Conservation (phyloP, 2,888 invertebrate genomes). For the Caenorhabditis sinica region DNA sequence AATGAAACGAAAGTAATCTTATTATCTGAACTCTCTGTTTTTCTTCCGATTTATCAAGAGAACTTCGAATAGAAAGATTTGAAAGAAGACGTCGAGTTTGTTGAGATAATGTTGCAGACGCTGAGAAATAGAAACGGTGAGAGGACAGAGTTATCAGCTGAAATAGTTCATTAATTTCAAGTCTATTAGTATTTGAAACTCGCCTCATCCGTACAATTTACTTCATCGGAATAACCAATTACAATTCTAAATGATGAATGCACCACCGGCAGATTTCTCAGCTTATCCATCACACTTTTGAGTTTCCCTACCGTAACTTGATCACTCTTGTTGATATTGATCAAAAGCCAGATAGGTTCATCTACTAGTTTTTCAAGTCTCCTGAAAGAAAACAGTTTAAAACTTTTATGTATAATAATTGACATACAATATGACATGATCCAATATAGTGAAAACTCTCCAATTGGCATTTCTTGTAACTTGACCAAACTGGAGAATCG, state of each 20-base stretch:
- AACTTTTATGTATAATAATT: not conserved
- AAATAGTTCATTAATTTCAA: not conserved
- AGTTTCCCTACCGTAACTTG: slow-evolving; percentile 18
- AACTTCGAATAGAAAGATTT: slow-evolving; percentile 29
- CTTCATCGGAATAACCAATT: slow-evolving; percentile 51
- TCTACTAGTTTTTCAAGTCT: slow-evolving; percentile 56
- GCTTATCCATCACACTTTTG: slow-evolving; percentile 38
- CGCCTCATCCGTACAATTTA: slow-evolving; percentile 36
- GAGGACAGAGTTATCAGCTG: slow-evolving; percentile 44
- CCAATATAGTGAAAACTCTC: slow-evolving; percentile 54
- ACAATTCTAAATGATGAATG: slow-evolving; percentile 59
- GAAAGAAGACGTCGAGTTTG: slow-evolving; percentile 35
- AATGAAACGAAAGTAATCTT: slow-evolving; percentile 47
- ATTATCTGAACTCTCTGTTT: slow-evolving; percentile 55
- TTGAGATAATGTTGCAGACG: slow-evolving; percentile 37
- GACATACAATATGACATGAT: slow-evolving; percentile 42
- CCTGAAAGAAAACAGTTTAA: slow-evolving; percentile 30
- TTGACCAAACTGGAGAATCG: slow-evolving; percentile 53
- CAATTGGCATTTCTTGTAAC: slow-evolving; percentile 49
- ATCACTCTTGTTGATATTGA: slow-evolving; percentile 43
- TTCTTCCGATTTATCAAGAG: slow-evolving; percentile 57
- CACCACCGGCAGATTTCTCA: slow-evolving; percentile 30
- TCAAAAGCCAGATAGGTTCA: slow-evolving; percentile 54
- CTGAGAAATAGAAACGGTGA: slow-evolving; percentile 53
- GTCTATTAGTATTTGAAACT: not conserved